Conservation (phyloP, 2,113 vertebrate genomes). For the Larimichthys crocea region DNA sequence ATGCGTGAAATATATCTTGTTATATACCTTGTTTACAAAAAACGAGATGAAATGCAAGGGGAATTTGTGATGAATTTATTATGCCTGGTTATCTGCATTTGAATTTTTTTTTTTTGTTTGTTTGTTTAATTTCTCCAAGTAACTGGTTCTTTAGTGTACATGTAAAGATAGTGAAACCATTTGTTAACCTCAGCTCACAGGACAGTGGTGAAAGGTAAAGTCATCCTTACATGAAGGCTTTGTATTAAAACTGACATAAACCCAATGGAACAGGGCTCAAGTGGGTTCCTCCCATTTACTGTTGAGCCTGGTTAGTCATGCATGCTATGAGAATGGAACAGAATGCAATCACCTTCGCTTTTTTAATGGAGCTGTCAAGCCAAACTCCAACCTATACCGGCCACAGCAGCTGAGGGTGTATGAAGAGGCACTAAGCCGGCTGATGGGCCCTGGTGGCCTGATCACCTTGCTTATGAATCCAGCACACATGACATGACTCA, state of each 20-base stretch:
- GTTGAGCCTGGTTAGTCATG: slow-evolving; percentile 78
- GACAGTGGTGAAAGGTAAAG: slow-evolving; percentile 56
- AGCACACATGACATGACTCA: slow-evolving; percentile 32
- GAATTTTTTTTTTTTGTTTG: neutral
- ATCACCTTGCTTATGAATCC: slow-evolving; percentile 64
- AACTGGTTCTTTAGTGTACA: slow-evolving; percentile 5
- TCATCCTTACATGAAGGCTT: slow-evolving; percentile 60
- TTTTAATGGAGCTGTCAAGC: slow-evolving; percentile 83
- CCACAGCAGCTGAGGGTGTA: slow-evolving; percentile 59
- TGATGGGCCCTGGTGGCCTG: slow-evolving; percentile 72
- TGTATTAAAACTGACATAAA: slow-evolving; percentile 78
- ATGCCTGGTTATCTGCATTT: slow-evolving; percentile 12
- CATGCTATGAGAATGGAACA: slow-evolving; percentile 67
- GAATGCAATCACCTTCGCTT: slow-evolving; percentile 77
- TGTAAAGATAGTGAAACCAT: slow-evolving; percentile 29
- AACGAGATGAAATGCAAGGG: neutral
- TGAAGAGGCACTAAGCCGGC: slow-evolving; percentile 68
- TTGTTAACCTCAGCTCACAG: slow-evolving; percentile 46
- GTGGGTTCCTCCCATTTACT: slow-evolving; percentile 60
- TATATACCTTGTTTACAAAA: neutral
- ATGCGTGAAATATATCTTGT: neutral
- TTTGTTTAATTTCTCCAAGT: neutral
- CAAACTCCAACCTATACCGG: slow-evolving; percentile 63
- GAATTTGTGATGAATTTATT: neutral
- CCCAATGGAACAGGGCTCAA: slow-evolving; percentile 66